phyloP scores from a whole-genome alignment of 1,140 invertebrate genomes.

The Cyrtorhinus lividipennis region DNA sequence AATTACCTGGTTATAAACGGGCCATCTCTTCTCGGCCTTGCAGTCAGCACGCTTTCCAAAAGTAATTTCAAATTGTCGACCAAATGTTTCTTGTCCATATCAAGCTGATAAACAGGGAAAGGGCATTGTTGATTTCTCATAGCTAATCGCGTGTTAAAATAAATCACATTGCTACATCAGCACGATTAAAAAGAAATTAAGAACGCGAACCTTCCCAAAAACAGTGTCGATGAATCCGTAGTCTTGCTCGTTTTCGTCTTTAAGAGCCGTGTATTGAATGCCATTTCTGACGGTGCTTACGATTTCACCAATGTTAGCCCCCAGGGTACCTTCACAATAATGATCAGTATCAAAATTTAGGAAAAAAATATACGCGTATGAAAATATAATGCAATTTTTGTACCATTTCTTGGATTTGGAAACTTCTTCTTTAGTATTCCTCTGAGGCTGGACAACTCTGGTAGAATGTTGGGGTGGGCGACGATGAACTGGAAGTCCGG shows the following conservation, averaged over 20 bases:
- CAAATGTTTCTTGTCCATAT: no score
- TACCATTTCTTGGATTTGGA: constrained; percentile 48
- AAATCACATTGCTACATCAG: no score
- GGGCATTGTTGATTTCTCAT: background rate
- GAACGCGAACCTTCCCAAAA: constrained; percentile 47
- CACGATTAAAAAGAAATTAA: constrained; percentile 7
- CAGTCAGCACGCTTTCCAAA: no score
- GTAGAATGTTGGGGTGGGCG: constrained; percentile 59
- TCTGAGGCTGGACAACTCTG: constrained; percentile 53
- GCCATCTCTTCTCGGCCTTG: no score
- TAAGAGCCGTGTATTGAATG: constrained; percentile 44
- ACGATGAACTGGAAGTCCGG: constrained; percentile 58
- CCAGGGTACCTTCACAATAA: constrained; percentile 40
- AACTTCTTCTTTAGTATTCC: constrained; percentile 61
- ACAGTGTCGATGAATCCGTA: constrained; percentile 47
- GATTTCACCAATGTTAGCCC: constrained; percentile 41
- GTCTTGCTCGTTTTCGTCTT: constrained; percentile 48
- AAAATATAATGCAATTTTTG: constrained; percentile 14
- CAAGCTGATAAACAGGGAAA: background rate
- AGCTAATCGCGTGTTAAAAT: no score
- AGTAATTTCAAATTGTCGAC: no score
- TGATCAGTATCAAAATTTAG: no score
- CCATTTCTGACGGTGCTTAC: constrained; percentile 48
- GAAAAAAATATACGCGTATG: background rate
- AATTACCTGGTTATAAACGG: no score